Base-by-base conservation (phyloP, 1,140 invertebrate species). In the Cotesia chilonis region DNA sequence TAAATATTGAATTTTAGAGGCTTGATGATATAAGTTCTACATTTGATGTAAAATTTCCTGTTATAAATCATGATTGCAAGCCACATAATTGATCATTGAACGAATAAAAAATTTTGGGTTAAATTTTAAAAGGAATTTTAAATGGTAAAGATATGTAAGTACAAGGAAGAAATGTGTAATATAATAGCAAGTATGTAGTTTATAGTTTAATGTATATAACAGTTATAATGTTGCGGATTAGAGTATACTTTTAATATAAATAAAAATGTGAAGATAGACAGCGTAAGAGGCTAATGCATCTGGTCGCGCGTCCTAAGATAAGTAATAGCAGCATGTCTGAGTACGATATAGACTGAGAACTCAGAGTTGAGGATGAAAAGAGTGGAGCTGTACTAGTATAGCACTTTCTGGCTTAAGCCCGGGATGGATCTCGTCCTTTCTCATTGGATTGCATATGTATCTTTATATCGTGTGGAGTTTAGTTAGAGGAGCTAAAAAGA, bases 281-380 rank as follows among this genome's bases (percentile, higher is more conserved):
- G 28, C 4, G 35, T 37, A 51, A 55, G 12, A 68, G 66, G 66
- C 28, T 68, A 68, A 68, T 68, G 66, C 66, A 68, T 68, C 51
- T 68, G 38, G 47, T 55, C 66, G 66, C 66, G 66, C 66, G 51
- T 68, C 51, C 17, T 12, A 51, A 51, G 66, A 68, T 68, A 68
- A 68, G 66, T 68, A 68, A 68, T 68, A 68, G 66, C 66, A 68
- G 9, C 14, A 35, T 38, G 52, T 68, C 66, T 51, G 52, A 54
- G 51, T 9, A 47, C 41, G 41, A 47, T 47, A 47, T 47, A 47
- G 41, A 47, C 28, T 28, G 28, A 28, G 28, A 28, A 28, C 28
- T 28, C 28, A 28, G 28, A 28, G 28, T 28, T 28, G 28, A 28
- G 28, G 28, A 28, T 28, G 41, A 10, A 47, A 47, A 47, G 41